These are phyloP conservation scores for Leuciscus waleckii DNA, from an alignment of 2,797 vertebrate genomes.

Conservation along the genomic window DNA sequence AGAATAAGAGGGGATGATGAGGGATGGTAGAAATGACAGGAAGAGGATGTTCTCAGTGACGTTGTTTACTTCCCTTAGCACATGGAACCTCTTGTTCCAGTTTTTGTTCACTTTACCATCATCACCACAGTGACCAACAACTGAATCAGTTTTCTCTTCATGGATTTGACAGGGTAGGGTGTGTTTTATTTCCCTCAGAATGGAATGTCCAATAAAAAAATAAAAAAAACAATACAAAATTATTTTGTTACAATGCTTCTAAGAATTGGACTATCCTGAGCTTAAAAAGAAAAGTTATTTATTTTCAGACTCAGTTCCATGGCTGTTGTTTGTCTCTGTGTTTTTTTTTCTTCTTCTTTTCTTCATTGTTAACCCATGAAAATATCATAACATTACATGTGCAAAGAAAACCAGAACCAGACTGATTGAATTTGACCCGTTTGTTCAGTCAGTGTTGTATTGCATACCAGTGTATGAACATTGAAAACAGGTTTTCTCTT, in stretches of 20 bases:
- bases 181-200: slow-evolving; percentile 87
- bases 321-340: slow-evolving; percentile 71
- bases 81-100: slow-evolving; percentile 84
- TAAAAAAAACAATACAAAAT: slow-evolving; percentile 77
- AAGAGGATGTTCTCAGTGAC: slow-evolving; percentile 70
- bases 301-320: slow-evolving; percentile 80
- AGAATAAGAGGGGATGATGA: slow-evolving; percentile 38
- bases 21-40: slow-evolving; percentile 47
- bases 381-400: slow-evolving; percentile 65
- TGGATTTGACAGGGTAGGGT: slow-evolving; percentile 81
- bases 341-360: slow-evolving; percentile 69
- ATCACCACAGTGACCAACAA: slow-evolving; percentile 87
- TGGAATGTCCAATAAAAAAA: slow-evolving; percentile 85
- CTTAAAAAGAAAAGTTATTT: slow-evolving; percentile 77
- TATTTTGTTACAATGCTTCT: slow-evolving; percentile 90
- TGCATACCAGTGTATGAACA: slow-evolving; percentile 65
- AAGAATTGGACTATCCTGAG: slow-evolving; percentile 71
- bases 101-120: slow-evolving; percentile 87
- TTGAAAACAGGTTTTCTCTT: slow-evolving; percentile 59
- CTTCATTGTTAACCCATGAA: slow-evolving; percentile 68
- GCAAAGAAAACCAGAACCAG: slow-evolving; percentile 60
- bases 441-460: slow-evolving; percentile 70
- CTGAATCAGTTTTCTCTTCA: slow-evolving; percentile 88
- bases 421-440: slow-evolving; percentile 68
- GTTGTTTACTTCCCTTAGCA: slow-evolving; percentile 80